Evolutionary conservation across 2,797 vertebrate genomes (phyloP).

Genomic region (Acanthornis magna): DNA sequence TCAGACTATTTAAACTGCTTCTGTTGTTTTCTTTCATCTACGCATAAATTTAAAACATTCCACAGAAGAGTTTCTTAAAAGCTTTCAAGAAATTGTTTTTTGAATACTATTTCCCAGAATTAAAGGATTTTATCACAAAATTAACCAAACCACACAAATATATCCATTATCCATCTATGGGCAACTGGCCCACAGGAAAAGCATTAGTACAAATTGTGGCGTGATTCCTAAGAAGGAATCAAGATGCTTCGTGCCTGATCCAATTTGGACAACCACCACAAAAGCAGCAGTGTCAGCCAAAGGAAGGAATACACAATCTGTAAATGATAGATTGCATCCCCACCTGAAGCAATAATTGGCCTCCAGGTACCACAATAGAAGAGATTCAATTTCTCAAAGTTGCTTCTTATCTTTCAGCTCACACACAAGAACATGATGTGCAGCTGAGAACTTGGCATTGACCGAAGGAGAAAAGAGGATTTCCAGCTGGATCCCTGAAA

Average conservation of each 20-base stretch:
- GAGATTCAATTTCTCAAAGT: background rate
- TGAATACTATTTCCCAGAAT: background rate
- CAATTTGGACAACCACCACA: background rate
- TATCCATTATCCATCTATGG: background rate
- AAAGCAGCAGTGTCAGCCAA: background rate
- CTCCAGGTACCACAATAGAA: background rate
- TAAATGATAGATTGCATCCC: background rate
- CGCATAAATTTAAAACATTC: background rate
- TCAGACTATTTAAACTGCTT: background rate
- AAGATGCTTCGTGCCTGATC: background rate
- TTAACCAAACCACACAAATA: background rate
- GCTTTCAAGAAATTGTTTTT: background rate
- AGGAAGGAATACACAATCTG: background rate
- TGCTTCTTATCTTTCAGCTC: background rate
- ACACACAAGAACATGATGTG: background rate
- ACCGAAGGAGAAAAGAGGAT: background rate
- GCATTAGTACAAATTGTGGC: background rate
- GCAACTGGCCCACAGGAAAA: background rate
- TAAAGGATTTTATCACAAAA: background rate
- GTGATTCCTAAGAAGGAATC: background rate
- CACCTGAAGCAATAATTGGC: background rate
- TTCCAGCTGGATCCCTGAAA: constrained; percentile 10
- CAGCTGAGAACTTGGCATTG: constrained; percentile 10
- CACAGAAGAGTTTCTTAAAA: background rate
- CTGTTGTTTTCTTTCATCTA: background rate